Base-by-base conservation (phyloP, 2,113 vertebrate genomes). In the Nibea coibor region DNA sequence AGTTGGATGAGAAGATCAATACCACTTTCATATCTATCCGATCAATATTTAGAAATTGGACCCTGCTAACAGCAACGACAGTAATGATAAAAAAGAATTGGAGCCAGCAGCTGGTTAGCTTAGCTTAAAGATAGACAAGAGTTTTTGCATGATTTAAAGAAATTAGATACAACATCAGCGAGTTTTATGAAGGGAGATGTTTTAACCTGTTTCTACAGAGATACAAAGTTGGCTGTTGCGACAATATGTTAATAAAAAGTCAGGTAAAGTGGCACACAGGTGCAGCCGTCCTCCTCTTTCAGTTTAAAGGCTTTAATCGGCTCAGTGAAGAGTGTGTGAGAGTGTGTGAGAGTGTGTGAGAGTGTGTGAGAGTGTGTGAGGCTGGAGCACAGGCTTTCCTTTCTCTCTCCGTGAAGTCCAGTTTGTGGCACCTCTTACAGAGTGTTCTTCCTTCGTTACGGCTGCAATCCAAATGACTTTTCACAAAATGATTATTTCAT, bases 401-500 rank as follows among this genome's bases (percentile, higher is more conserved):
- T 15, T 48, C 16, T 14, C 4, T 61, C 7, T 9, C 16, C 0
- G 28, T 28, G 28, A 43, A 70, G 26, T 45, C 39, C 8, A 4
- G 35, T 51, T 53, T 6, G 39, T 47, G 45, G 47, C 20, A 4
- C 39, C 61, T 67, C 51, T 24, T 42, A 42, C 43, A 7, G 31
- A 51, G 35, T 9, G 48, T 19, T 45, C 22, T 10, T 11, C 58
- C 42, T 73, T 63, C 63, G 59, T 76, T 83, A 79, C 0, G 45
- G 42, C 71, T 45, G 54, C 42, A 47, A 53, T 67, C 54, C 57
- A 75, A 83, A 85, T 58, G 0, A 45, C 51, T 72, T 75, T 63
- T 72, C 31, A 45, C 28, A 54, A 71, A 47, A n/a, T 71, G 22
- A 80, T 79, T 58, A 78, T 76, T 77, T 61, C 54, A 77, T 82